Base-by-base conservation (phyloP, 1,140 invertebrate genomes). In the Calosoma granatense region DNA sequence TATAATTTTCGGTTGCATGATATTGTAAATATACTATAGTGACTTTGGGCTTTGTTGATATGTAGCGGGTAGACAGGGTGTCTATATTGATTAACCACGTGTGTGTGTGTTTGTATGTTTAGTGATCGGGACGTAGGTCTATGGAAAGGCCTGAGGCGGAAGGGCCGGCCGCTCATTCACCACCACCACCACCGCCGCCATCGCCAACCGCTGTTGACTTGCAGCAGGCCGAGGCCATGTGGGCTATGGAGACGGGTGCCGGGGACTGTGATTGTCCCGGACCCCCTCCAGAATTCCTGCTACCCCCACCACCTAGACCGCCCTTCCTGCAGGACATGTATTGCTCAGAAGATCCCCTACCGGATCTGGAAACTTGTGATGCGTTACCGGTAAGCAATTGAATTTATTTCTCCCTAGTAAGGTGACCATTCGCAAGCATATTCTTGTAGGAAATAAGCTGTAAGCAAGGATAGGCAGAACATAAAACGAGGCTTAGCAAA, bases 241-340 rank as follows among this genome's bases (percentile, higher is more conserved):
- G 69, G 70, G 62, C 63, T 21, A 65, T 70, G 64, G 67, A 68
- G 52, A 60, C 64, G 53, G 67, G 65, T 36, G 62, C 65, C 17
- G 69, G 70, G 51, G 70, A 69, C 62, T 69, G 70, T 58, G 69
- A 67, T 68, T 65, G 67, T 17, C 69, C 69, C 23, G 58, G 60
- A 53, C 68, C 69, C 51, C 68, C 68, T 22, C 69, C 67, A 15
- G 63, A 70, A 61, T 72, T 72, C 55, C 51, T 70, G 47, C 54
- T 70, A 54, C 70, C 70, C 43, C 70, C 70, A 20, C 69, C 70
- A 6, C 69, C 69, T 6, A 56, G 68, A 51, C 69, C 70, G 4
- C 69, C 69, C 17, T 63, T 68, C 36, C 60, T 70, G 9, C 69
- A 72, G 60, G 64, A 67, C 1, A 62, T 64, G 53, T 68, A 69